Percentiles rank a stretch among this genome's conserved stretches.
Evolutionary conservation across 2,113 vertebrate genomes (phyloP).

Genomic region (Himantopus leucocephalus): DNA sequence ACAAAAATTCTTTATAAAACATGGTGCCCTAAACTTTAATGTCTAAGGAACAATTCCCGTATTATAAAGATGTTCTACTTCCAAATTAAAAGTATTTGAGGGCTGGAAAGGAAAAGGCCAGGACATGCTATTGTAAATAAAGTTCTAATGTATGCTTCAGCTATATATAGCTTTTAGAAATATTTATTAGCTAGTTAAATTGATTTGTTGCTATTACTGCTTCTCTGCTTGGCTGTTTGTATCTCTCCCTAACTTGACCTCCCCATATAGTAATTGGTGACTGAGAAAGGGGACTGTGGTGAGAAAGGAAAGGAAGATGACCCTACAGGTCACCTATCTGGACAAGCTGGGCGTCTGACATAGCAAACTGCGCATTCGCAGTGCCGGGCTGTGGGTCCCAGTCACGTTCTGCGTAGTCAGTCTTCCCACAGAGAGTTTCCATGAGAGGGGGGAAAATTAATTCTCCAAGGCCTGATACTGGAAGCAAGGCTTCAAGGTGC

Average conservation of each 20-base stretch:
- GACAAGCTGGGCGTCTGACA: neutral
- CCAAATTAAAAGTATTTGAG: neutral
- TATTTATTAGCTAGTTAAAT: neutral
- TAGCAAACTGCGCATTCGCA: neutral
- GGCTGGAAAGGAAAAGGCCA: neutral
- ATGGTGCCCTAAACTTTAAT: neutral
- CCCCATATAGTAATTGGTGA: neutral
- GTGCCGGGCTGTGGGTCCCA: fast-evolving
- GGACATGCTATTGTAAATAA: neutral
- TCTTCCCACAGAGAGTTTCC: neutral
- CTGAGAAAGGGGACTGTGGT: neutral
- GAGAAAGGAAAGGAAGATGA: slow-evolving; percentile 8
- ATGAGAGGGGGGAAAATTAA: neutral
- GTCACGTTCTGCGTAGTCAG: neutral
- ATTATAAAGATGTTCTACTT: neutral
- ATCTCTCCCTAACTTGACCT: neutral
- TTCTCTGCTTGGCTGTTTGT: neutral
- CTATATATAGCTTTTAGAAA: slow-evolving; percentile 7
- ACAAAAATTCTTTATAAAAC: neutral
- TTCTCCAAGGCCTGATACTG: neutral
- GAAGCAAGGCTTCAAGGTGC: neutral
- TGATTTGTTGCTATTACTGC: neutral
- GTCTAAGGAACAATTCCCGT: neutral
- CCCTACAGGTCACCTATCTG: neutral
- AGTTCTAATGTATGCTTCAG: neutral